These are phyloP conservation scores for Calephelis nemesis DNA, from an alignment of 1,140 invertebrate species.

Conservation along the genomic window DNA sequence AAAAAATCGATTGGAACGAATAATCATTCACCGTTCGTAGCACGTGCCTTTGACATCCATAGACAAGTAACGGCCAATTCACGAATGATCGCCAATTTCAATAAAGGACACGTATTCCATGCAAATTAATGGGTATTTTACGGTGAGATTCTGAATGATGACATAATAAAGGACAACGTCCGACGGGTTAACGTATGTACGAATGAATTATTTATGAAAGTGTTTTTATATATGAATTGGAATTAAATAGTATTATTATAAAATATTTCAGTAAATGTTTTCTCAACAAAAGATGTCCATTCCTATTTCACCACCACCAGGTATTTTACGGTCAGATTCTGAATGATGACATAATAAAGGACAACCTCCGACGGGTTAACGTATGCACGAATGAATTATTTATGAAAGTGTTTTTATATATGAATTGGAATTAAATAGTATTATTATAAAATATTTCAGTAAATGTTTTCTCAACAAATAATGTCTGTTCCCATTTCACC, in stretches of 20 bases:
- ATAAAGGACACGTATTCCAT: conserved; percentile 13
- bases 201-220: background rate
- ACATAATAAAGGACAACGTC: conserved; percentile 8
- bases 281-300: no score
- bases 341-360: conserved; percentile 15
- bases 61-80: conserved; percentile 18
- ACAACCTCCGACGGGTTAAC: background rate
- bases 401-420: no score
- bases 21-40: conserved; percentile 10
- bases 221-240: no score
- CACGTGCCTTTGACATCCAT: conserved; percentile 13
- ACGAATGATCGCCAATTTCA: conserved; percentile 12
- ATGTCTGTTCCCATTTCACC: no score
- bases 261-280: no score
- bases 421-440: no score
- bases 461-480: no score
- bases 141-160: conserved; percentile 9
- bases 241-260: no score
- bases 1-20: conserved; percentile 13
- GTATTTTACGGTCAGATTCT: conserved; percentile 6
- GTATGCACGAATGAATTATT: background rate
- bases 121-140: conserved; percentile 13
- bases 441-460: no score
- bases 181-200: background rate
- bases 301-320: no score